Evolutionary conservation across 2,888 invertebrate species (phyloP).

Genomic region (Acholoe squamosa): DNA sequence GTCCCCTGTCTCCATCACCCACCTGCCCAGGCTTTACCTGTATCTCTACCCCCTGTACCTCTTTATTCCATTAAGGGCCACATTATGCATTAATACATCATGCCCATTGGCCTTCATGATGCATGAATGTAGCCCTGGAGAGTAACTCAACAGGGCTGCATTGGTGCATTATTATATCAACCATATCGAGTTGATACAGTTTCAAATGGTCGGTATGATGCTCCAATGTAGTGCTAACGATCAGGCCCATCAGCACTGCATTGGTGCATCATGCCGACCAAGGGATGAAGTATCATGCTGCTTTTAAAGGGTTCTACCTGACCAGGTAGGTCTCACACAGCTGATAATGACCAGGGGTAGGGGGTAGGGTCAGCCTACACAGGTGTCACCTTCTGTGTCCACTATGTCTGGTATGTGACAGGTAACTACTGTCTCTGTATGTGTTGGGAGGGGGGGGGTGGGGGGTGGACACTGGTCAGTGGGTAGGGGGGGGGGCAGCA

Average conservation of each 20-base stretch:
- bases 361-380: neutral
- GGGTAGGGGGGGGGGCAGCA: slow-evolving; percentile 9
- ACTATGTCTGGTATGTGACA: slow-evolving; percentile 46
- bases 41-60: neutral
- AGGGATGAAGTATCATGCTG: too few relatives aligned
- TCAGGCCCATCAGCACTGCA: too few relatives aligned
- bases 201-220: too few relatives aligned
- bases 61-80: neutral
- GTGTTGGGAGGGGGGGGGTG: neutral
- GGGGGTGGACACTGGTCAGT: slow-evolving; percentile 22
- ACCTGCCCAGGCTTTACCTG: neutral
- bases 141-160: too few relatives aligned
- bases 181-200: too few relatives aligned
- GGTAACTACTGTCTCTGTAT: neutral
- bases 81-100: too few relatives aligned
- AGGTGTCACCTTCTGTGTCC: slow-evolving; percentile 43
- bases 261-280: too few relatives aligned
- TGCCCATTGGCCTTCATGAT: too few relatives aligned
- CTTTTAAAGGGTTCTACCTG: neutral
- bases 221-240: too few relatives aligned
- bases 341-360: slow-evolving; percentile 23
- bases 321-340: neutral
- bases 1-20: neutral
- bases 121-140: too few relatives aligned
- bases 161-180: too few relatives aligned